Conservation (phyloP, 1,140 invertebrate species). For the Protaetia brevitarsis region DNA sequence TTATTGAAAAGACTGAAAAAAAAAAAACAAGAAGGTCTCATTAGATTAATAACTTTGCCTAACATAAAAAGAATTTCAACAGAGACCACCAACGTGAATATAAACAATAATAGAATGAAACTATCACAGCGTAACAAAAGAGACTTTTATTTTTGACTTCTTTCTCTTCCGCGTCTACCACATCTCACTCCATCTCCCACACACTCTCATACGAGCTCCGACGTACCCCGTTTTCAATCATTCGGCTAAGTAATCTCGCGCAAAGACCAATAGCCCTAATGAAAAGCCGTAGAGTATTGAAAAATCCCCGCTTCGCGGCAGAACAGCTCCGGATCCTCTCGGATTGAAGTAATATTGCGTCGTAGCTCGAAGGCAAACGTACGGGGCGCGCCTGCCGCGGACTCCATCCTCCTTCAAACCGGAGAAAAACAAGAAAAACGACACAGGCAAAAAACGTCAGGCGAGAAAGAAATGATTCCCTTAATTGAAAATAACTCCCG, state of each 20-base stretch:
- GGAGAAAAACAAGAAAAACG: not conserved
- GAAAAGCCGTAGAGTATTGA: not conserved
- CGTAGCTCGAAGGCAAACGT: constrained; percentile 7
- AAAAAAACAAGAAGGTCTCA: no score
- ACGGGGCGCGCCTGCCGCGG: not conserved
- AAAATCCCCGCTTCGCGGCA: not conserved
- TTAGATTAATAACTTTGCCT: no score
- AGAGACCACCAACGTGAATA: no score
- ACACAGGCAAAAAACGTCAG: not conserved
- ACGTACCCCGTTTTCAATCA: not conserved
- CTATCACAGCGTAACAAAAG: no score
- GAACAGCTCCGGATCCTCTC: not conserved
- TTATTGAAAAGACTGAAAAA: no score
- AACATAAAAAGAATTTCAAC: no score
- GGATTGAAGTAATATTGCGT: constrained; percentile 2
- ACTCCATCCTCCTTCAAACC: no score
- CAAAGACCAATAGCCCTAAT: constrained; percentile 5
- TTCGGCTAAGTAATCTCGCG: not conserved
- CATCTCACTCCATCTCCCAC: no score
- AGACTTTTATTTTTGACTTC: no score
- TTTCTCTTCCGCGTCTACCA: no score
- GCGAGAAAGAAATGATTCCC: constrained; percentile 13
- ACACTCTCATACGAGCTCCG: no score
- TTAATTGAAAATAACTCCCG: constrained; percentile 16
- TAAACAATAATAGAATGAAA: no score